Percentiles rank a stretch among this genome's conserved stretches.
phyloP scores from a whole-genome alignment of 2,113 vertebrate species.

The Harpagus bidentatus region DNA sequence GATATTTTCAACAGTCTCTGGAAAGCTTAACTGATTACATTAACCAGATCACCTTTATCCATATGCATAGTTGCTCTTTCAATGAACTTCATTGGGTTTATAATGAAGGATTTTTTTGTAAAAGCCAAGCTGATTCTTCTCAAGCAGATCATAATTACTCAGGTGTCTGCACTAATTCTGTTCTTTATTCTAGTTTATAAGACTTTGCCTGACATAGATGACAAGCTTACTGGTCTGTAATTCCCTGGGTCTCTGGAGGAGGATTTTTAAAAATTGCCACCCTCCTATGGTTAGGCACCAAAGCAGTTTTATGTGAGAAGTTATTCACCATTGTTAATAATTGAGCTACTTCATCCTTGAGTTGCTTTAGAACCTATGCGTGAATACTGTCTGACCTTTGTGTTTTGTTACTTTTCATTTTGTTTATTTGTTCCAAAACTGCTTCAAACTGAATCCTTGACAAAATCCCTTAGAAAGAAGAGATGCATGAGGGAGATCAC shows the following conservation, averaged over 20 bases:
- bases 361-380: neutral
- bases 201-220: neutral
- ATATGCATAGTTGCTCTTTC: neutral
- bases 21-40: neutral
- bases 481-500: rapidly evolving
- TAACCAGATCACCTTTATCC: neutral
- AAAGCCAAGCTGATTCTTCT: neutral
- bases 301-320: neutral
- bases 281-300: neutral
- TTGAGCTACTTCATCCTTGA: neutral
- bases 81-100: neutral
- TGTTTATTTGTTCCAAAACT: neutral
- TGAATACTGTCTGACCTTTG: neutral
- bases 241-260: neutral
- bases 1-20: neutral
- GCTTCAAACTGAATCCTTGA: neutral
- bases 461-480: neutral
- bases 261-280: neutral
- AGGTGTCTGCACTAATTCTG: neutral
- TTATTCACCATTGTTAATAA: neutral
- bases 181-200: neutral
- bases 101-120: neutral
- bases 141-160: neutral
- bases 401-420: neutral
- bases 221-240: neutral